phyloP scores from a whole-genome alignment of 2,888 invertebrate genomes.

The Dasysyrphus albostriatus region DNA sequence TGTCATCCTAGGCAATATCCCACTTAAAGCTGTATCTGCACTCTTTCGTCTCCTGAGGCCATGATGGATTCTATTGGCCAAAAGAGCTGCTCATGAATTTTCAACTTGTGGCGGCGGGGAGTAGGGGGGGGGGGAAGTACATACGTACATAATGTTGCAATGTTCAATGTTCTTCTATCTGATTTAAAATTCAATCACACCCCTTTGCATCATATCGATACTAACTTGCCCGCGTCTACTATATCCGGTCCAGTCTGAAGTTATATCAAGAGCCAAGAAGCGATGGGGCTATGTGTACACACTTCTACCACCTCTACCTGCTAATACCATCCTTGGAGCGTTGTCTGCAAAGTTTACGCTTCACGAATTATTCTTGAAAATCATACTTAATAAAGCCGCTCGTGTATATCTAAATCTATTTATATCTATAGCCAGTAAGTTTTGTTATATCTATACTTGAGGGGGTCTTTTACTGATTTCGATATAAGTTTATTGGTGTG shows the following conservation, averaged over 20 bases:
- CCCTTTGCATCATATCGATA: conserved; percentile 30
- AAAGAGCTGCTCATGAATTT: conserved; percentile 36
- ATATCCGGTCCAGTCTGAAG: conserved; percentile 9
- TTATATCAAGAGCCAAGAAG: conserved; percentile 35
- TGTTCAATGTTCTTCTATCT: conserved; percentile 21
- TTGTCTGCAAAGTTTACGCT: conserved; percentile 72
- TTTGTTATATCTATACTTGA: neutral
- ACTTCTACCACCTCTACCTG: conserved; percentile 11
- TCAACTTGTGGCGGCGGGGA: neutral
- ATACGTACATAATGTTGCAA: conserved; percentile 25
- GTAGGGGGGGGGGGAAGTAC: neutral
- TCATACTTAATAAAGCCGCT: conserved; percentile 48
- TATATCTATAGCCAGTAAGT: neutral
- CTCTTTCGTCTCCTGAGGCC: neutral
- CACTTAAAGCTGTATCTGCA: conserved; percentile 46
- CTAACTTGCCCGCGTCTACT: conserved; percentile 1
- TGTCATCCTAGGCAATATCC: conserved; percentile 54
- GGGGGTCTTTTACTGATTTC: conserved; percentile 26
- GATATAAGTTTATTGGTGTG: conserved; percentile 6
- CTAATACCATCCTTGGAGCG: conserved; percentile 67
- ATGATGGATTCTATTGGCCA: neutral
- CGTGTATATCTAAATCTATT: neutral
- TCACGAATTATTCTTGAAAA: conserved; percentile 68
- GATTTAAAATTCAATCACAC: conserved; percentile 58
- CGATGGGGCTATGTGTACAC: neutral